These are phyloP conservation scores for Dryomyza anilis DNA, from an alignment of 2,888 invertebrate species.

Conservation along the genomic window DNA sequence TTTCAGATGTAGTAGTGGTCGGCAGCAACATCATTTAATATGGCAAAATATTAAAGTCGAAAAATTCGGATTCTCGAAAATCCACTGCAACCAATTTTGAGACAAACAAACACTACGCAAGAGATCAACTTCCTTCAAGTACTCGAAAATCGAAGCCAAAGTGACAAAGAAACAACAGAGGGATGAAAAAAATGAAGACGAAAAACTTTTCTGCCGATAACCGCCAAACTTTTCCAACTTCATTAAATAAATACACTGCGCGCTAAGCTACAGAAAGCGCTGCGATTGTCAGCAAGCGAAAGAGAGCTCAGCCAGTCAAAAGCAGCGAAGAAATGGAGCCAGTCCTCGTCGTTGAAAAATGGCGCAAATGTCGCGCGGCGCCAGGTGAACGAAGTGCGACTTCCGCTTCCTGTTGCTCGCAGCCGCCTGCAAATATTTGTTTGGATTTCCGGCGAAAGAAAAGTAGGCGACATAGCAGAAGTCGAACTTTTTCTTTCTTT, in stretches of 20 bases:
- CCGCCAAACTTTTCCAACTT: slow-evolving; percentile 11
- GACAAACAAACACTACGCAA: no score
- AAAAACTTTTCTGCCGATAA: slow-evolving; percentile 5
- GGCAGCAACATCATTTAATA: no score
- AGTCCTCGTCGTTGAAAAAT: not conserved
- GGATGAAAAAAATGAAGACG: not conserved
- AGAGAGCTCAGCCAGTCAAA: slow-evolving; percentile 16
- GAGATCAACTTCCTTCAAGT: no score
- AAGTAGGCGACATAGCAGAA: no score
- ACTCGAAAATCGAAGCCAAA: no score
- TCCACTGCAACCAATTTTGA: no score
- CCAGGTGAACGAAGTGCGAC: not conserved
- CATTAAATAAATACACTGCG: slow-evolving; percentile 16
- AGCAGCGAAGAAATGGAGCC: not conserved
- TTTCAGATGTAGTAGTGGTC: no score
- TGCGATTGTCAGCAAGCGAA: not conserved
- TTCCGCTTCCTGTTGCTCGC: slow-evolving; percentile 1
- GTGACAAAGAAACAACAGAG: not conserved
- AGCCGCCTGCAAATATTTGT: not conserved
- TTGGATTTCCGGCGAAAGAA: not conserved
- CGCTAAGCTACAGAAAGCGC: not conserved
- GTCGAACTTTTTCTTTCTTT: no score
- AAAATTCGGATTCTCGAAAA: no score
- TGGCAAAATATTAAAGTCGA: no score
- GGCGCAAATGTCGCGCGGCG: not conserved